Evolutionary conservation across 2,797 vertebrate species (phyloP).

Genomic region (Onychomys torridus): DNA sequence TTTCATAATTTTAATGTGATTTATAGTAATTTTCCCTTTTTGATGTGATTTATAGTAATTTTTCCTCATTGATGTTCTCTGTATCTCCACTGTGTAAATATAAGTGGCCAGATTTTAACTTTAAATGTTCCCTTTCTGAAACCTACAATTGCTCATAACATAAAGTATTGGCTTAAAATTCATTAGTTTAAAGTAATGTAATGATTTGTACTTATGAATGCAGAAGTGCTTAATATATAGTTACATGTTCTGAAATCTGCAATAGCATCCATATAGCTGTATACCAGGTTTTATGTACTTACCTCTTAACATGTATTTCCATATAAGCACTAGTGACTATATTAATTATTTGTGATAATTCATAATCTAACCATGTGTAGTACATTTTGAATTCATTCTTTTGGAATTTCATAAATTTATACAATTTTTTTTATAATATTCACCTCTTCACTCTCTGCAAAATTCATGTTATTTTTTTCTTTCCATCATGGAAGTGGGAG

Average conservation of each 20-base stretch:
- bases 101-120: neutral
- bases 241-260: neutral
- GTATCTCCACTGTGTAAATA: neutral
- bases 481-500: neutral
- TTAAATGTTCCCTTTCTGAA: neutral
- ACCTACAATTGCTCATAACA: neutral
- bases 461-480: neutral
- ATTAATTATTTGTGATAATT: neutral
- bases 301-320: neutral
- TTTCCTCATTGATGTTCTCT: neutral
- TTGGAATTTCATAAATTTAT: no score
- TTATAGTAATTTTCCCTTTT: neutral
- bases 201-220: neutral
- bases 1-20: neutral
- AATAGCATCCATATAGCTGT: neutral
- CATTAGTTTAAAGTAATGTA: neutral
- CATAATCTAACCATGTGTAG: neutral
- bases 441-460: rapidly evolving
- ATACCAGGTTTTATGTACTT: neutral
- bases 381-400: neutral
- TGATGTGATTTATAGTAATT: neutral
- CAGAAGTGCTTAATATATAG: neutral
- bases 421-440: neutral
- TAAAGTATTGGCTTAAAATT: neutral
- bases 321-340: neutral